Conservation (phyloP, 2,113 vertebrate genomes). For the Dendropsophus ebraccatus region DNA sequence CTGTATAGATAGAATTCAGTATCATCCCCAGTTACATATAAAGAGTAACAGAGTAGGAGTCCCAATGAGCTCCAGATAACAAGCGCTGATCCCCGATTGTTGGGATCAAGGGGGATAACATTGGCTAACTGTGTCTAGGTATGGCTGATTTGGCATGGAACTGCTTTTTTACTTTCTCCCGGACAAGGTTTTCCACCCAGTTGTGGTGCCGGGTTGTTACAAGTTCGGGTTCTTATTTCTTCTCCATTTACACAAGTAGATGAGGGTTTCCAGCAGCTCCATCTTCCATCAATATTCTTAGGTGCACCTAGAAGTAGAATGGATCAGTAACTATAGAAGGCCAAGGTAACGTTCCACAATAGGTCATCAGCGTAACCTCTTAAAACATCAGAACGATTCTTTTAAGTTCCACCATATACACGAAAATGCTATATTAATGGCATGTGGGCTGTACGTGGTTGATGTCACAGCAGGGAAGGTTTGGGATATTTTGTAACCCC, state of each 20-base stretch:
- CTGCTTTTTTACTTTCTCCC: conserved; percentile 68
- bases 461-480: no score
- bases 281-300: conserved; percentile 70
- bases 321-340: neutral
- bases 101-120: no score
- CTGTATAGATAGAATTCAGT: neutral
- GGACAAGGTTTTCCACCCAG: conserved; percentile 66
- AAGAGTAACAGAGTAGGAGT: neutral
- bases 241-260: conserved; percentile 66
- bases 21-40: no score
- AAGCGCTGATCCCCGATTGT: no score
- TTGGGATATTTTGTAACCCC: no score
- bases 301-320: conserved; percentile 15
- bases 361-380: neutral
- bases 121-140: neutral
- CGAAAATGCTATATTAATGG: neutral
- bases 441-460: neutral
- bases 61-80: no score
- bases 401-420: neutral
- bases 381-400: neutral
- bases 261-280: conserved; percentile 80
- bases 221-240: conserved; percentile 67
- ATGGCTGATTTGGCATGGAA: conserved; percentile 67
- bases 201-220: conserved; percentile 64
- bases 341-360: neutral